These are phyloP conservation scores for Sinelater perroti DNA, from an alignment of 2,888 invertebrate genomes.

Conservation along the genomic window DNA sequence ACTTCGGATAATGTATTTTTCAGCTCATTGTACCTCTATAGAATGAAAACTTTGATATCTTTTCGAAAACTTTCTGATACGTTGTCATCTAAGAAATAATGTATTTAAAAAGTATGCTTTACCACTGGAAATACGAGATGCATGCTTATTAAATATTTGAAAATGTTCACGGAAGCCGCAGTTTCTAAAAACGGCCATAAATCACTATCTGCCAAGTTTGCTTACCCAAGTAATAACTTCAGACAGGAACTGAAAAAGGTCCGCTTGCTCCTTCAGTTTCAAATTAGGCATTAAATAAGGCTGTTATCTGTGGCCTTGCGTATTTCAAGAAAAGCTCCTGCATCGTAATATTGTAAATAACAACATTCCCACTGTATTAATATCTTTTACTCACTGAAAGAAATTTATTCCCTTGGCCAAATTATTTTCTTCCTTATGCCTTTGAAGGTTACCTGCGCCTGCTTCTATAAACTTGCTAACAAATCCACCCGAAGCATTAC, in stretches of 20 bases:
- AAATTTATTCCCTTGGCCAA: no score
- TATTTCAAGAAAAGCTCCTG: conserved; percentile 7
- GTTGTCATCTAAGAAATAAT: no score
- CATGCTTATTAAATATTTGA: conserved; percentile 21
- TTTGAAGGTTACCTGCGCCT: no score
- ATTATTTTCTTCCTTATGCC: no score
- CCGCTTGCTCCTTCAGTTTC: conserved; percentile 21
- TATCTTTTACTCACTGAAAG: no score
- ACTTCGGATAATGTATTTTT: no score
- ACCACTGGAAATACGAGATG: background rate
- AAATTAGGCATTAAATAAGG: conserved; percentile 24
- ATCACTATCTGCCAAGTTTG: conserved; percentile 23
- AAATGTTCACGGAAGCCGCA: background rate
- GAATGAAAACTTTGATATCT: no score
- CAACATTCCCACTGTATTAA: background rate
- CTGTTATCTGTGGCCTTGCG: conserved; percentile 10
- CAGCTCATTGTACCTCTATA: no score
- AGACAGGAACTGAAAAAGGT: conserved; percentile 23
- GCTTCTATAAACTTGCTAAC: no score
- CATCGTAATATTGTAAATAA: background rate
- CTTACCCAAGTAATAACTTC: conserved; percentile 22
- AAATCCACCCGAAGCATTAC: no score
- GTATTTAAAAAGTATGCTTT: no score
- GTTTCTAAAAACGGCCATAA: conserved; percentile 17
- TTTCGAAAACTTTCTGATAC: no score